Percentiles rank a stretch among this genome's conserved stretches.
Evolutionary conservation across 2,797 vertebrate species (phyloP).

Genomic region (Xiphophorus birchmanni): DNA sequence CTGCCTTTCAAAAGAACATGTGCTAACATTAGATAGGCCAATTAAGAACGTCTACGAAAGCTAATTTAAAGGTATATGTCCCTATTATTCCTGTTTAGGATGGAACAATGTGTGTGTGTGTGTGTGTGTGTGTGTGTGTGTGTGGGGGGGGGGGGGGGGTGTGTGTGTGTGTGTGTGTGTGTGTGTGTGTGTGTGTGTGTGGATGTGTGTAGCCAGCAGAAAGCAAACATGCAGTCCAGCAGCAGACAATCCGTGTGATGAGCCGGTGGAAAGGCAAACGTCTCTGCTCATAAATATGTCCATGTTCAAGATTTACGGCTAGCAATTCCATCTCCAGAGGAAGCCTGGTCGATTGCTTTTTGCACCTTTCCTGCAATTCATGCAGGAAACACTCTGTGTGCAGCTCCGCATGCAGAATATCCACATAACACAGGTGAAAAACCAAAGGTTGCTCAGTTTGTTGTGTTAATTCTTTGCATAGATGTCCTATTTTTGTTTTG

Average conservation of each 20-base stretch:
- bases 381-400: slow-evolving; percentile 20
- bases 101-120: no score
- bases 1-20: not conserved
- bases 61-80: not conserved
- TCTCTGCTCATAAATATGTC: slow-evolving; percentile 73
- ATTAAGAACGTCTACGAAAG: not conserved
- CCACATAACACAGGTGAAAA: slow-evolving; percentile 7
- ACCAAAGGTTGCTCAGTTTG: not conserved
- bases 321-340: slow-evolving; percentile 60
- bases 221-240: slow-evolving; percentile 24
- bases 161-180: not conserved
- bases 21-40: not conserved
- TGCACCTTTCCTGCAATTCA: slow-evolving; percentile 40
- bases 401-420: slow-evolving; percentile 3
- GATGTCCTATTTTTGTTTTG: not conserved
- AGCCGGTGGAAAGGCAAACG: slow-evolving; percentile 68
- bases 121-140: no score
- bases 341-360: slow-evolving; percentile 66
- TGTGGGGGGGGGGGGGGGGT: not conserved
- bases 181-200: not conserved
- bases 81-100: not conserved
- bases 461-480: not conserved
- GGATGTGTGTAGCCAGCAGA: slow-evolving; percentile 2
- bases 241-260: slow-evolving; percentile 59
- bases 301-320: slow-evolving; percentile 69